A percentile compares a stretch with the other conserved stretches of the same genome.
phyloP scores from a whole-genome alignment of 2,797 vertebrate species.

The Gallinago solitaria region DNA sequence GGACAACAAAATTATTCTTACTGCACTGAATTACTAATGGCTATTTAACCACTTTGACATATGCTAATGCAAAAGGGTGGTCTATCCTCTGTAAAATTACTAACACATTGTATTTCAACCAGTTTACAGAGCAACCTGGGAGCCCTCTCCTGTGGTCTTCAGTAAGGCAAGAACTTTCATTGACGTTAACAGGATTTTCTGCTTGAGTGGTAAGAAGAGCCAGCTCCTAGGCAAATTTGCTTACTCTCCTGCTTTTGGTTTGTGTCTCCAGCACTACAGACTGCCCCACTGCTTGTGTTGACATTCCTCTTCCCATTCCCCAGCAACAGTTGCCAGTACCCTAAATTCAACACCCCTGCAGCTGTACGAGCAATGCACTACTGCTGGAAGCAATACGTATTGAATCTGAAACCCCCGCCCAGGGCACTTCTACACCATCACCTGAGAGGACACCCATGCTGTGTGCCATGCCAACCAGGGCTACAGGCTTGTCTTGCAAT shows the following conservation, averaged over 20 bases:
- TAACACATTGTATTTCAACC: neutral
- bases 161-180: neutral
- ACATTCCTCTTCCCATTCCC: neutral
- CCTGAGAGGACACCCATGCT: neutral
- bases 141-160: neutral
- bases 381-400: neutral
- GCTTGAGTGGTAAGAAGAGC: neutral
- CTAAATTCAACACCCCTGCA: neutral
- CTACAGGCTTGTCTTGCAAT: neutral
- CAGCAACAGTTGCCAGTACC: neutral
- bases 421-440: neutral
- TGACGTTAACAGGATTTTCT: neutral
- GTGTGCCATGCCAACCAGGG: neutral
- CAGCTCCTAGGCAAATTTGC: neutral
- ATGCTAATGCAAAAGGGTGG: neutral
- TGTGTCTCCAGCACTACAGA: neutral
- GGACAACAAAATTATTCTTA: neutral
- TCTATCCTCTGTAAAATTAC: neutral
- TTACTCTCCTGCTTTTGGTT: neutral
- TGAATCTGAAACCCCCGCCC: neutral
- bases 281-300: neutral
- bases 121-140: neutral
- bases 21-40: neutral
- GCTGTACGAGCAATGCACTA: rapidly evolving
- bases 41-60: neutral